Base-by-base conservation (phyloP, 2,797 vertebrate genomes). In the Vireo griseus region DNA sequence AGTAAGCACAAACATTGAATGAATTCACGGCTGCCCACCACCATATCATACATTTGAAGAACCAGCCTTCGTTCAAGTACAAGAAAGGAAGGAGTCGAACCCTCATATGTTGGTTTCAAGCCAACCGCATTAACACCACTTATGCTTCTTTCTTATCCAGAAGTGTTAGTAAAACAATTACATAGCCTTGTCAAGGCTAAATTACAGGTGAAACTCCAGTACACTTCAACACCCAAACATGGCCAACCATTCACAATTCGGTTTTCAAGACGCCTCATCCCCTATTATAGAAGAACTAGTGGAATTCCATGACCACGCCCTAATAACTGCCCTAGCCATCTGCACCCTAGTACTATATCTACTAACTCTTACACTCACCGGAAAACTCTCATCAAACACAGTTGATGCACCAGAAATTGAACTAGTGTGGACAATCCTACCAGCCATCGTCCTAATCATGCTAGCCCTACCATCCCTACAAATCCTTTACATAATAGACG, bases 381-480 rank as follows among this genome's bases (percentile, higher is more conserved):
- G 22, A 16, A 81, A 74, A 16, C 6, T 88, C 0, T 8, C 61
- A 0, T 74, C 76, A 1, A 74, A 4, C 1, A 42, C 86, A 0
- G 42, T 62, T 0, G 1, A 81, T 0, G 55, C 69, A 0, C 69
- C 75, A 6, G 69, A 11, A 25, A 12, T 81, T 0, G 22, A 88
- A 9, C 5, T 88, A 0, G 13, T 88, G 0, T 83, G 78, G 39
- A 83, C 57, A 2, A 76, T 83, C 1, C 24, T 89, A 0, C 78
- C 78, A 1, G 71, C 71, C 0, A 6, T n/a, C 0, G 78, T 69
- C 0, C n/a, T 76, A 0, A 10, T 88, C 0, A 2, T 22, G 0
- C 35, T 88, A 0, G 71, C 77, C 0, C 31, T 81, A 0, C 62
- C 62, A 0, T 81, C 77, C 0, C 3, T 88, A 1, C 54, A 31